These are phyloP conservation scores for Arion vulgaris DNA, from an alignment of 1,140 invertebrate species.

Conservation along the genomic window DNA sequence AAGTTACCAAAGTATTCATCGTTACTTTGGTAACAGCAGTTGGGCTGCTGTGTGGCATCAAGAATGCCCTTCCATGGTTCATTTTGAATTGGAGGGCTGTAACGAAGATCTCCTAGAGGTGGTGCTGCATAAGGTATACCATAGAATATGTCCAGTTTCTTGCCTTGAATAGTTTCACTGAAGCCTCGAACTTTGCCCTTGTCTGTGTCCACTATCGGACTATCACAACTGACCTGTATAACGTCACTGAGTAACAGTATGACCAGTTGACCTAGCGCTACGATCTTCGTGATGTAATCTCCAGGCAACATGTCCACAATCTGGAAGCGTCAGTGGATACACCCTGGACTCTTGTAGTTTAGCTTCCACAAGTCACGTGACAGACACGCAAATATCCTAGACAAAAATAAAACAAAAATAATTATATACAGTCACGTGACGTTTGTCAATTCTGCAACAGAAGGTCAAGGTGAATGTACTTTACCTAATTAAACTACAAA, in stretches of 20 bases:
- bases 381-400: neutral
- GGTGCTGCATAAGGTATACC: slow-evolving; percentile 95
- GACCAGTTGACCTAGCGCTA: neutral
- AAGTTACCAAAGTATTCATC: slow-evolving; percentile 94
- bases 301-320: neutral
- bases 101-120: slow-evolving; percentile 89
- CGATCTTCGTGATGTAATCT: neutral
- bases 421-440: no score
- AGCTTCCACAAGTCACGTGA: no score
- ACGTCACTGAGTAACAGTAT: neutral
- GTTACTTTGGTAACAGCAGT: slow-evolving; percentile 91
- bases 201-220: slow-evolving; percentile 54
- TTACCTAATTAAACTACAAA: no score
- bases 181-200: slow-evolving; percentile 61
- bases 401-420: neutral
- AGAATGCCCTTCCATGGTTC: slow-evolving; percentile 85
- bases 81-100: slow-evolving; percentile 86
- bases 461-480: no score
- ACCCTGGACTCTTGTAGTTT: no score
- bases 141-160: slow-evolving; percentile 90
- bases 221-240: neutral
- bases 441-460: no score
- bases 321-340: neutral
- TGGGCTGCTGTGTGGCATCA: slow-evolving; percentile 84
- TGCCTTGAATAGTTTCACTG: slow-evolving; percentile 72